A percentile compares a stretch with the other conserved stretches of the same genome.
These are phyloP conservation scores for Oreochromis niloticus DNA, from an alignment of 2,113 vertebrate genomes.

Conservation along the genomic window DNA sequence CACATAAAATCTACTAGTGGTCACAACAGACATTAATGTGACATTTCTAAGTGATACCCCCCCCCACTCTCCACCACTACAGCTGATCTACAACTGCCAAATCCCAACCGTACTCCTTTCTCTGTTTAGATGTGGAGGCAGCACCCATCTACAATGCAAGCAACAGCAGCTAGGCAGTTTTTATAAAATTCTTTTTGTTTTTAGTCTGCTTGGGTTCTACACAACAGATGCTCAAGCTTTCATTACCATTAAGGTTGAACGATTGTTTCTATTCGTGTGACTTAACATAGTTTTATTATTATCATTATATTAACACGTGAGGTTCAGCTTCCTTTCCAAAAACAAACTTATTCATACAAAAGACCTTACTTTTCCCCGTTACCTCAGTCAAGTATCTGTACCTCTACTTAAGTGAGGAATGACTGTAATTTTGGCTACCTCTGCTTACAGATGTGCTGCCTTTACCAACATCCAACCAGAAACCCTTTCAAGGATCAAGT, in stretches of 20 bases:
- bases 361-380: not conserved
- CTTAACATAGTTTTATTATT: not conserved
- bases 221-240: not conserved
- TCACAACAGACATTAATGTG: not conserved
- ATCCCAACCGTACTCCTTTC: not conserved
- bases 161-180: not conserved
- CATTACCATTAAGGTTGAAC: not conserved
- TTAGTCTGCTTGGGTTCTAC: not conserved
- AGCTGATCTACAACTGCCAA: not conserved
- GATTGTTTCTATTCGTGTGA: not conserved
- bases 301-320: not conserved
- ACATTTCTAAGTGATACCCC: not conserved
- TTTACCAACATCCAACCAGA: not conserved
- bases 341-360: not conserved
- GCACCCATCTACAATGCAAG: not conserved
- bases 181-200: not conserved
- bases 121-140: not conserved
- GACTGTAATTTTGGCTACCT: not conserved
- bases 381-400: not conserved
- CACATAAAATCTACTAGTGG: not conserved
- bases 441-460: not conserved
- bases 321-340: not conserved
- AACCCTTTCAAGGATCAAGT: not conserved
- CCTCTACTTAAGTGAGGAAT: not conserved
- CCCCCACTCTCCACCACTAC: not conserved